Conservation (phyloP, 1,140 invertebrate genomes). For the Carcinoscorpius rotundicauda region DNA sequence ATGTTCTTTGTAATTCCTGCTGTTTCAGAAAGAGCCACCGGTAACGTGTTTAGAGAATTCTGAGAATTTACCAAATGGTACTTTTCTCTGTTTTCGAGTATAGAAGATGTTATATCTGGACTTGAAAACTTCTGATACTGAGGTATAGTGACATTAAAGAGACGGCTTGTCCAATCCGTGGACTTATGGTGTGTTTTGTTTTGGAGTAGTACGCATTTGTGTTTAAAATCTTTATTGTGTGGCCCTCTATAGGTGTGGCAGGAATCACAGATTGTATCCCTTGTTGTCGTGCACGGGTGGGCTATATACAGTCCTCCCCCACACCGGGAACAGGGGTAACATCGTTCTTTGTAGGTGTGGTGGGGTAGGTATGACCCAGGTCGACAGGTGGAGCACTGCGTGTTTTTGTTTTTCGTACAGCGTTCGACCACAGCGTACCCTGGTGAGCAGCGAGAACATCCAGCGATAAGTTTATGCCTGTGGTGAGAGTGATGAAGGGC, state of each 20-base stretch:
- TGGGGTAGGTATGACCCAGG: constrained; percentile 37
- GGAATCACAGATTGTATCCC: constrained; percentile 41
- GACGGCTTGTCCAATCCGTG: no score
- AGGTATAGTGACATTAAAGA: no score
- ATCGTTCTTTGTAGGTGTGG: constrained; percentile 33
- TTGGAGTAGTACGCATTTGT: constrained; percentile 7
- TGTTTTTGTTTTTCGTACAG: constrained; percentile 12
- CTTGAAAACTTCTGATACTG: no score
- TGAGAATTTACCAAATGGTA: no score
- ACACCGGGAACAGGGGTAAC: constrained; percentile 40
- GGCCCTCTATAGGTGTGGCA: constrained; percentile 28
- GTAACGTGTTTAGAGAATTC: no score
- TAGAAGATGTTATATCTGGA: no score
- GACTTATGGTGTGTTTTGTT: no score
- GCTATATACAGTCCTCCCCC: constrained; percentile 39
- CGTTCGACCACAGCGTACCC: constrained; percentile 11
- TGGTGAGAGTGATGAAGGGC: constrained; percentile 9
- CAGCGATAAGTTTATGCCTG: constrained; percentile 1
- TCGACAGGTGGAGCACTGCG: constrained; percentile 31
- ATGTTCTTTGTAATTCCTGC: no score
- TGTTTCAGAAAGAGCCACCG: no score
- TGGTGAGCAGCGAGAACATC: constrained; percentile 13
- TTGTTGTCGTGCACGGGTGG: constrained; percentile 32
- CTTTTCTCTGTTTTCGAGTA: no score
- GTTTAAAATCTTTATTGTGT: constrained; percentile 19